phyloP scores from a whole-genome alignment of 2,113 vertebrate species.

The Nyctereutes procyonoides region DNA sequence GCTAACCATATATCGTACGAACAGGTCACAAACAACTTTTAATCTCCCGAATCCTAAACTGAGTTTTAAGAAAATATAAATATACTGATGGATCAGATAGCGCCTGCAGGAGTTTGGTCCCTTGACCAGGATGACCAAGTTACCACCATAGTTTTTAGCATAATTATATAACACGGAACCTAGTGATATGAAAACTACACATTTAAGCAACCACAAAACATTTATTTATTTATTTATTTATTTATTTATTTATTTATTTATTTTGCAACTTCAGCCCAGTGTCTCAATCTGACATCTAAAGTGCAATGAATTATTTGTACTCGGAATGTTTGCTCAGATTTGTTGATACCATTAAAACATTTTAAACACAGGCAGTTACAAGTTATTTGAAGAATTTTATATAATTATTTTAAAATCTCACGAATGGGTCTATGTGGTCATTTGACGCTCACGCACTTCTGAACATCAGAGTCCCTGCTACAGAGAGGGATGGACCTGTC shows the following conservation, averaged over 20 bases:
- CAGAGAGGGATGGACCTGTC: not conserved
- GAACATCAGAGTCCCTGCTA: not conserved
- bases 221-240: not conserved
- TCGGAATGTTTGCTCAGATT: constrained; percentile 54
- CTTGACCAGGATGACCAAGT: not conserved
- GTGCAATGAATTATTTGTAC: not conserved
- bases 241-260: not conserved
- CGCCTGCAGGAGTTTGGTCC: not conserved
- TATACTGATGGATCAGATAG: not conserved
- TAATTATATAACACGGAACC: not conserved
- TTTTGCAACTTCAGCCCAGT: not conserved
- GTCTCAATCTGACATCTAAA: not conserved
- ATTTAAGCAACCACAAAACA: not conserved
- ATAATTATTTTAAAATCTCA: not conserved
- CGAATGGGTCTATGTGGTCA: not conserved
- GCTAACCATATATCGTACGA: not conserved
- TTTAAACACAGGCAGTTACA: constrained; percentile 46
- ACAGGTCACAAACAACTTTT: not conserved
- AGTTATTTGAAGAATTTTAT: constrained; percentile 58
- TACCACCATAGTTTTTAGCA: not conserved
- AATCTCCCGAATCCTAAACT: not conserved
- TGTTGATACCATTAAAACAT: constrained; percentile 56
- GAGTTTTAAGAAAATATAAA: not conserved
- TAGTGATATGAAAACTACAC: not conserved
- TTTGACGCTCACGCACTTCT: not conserved